Evolutionary conservation across 2,888 invertebrate species (phyloP).

Genomic region (Pinctada fucata): DNA sequence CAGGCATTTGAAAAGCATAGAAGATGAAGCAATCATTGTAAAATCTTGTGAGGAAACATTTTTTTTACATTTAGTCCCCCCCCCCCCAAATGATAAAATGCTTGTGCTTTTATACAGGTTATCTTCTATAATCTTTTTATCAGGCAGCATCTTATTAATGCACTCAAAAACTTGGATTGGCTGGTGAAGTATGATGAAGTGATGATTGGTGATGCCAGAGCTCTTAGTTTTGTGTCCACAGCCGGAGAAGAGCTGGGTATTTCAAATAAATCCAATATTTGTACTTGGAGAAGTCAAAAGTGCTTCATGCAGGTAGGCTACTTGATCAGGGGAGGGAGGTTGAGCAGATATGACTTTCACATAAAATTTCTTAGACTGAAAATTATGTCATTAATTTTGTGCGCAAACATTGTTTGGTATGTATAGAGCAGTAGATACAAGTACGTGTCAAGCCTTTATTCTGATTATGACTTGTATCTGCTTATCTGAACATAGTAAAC

Average conservation of each 20-base stretch:
- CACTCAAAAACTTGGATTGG: slow-evolving; percentile 55
- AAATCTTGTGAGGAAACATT: too few relatives aligned
- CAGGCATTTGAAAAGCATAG: too few relatives aligned
- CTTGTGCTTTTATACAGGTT: too few relatives aligned
- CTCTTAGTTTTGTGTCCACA: slow-evolving; percentile 51
- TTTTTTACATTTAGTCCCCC: too few relatives aligned
- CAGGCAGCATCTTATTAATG: slow-evolving; percentile 49
- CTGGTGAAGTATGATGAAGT: slow-evolving; percentile 55
- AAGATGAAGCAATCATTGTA: too few relatives aligned
- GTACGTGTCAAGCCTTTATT: too few relatives aligned
- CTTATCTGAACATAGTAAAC: too few relatives aligned
- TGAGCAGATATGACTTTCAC: neutral
- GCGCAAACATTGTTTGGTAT: neutral
- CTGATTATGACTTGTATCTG: too few relatives aligned
- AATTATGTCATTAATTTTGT: neutral
- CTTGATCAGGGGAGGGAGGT: neutral
- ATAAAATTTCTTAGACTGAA: too few relatives aligned
- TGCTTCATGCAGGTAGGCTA: slow-evolving; percentile 51
- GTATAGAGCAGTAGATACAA: too few relatives aligned
- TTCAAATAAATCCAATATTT: slow-evolving; percentile 40
- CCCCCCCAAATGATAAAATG: too few relatives aligned
- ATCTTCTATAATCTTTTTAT: neutral
- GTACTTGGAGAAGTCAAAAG: slow-evolving; percentile 54
- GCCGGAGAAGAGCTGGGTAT: slow-evolving; percentile 44
- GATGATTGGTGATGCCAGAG: slow-evolving; percentile 46